Base-by-base conservation (phyloP, 2,888 invertebrate genomes). In the Noctua janthina region DNA sequence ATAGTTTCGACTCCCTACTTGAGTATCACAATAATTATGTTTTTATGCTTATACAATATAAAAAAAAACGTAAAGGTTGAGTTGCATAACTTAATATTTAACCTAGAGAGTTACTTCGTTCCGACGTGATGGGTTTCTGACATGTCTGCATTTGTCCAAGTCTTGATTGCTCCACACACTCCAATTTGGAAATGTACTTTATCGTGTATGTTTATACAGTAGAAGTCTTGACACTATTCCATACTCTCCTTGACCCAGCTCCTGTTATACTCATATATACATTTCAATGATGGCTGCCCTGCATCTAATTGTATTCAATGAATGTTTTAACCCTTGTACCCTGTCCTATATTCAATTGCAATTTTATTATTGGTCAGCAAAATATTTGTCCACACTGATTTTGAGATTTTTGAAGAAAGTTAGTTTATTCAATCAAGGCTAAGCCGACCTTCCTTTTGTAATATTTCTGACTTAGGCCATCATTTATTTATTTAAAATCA, bases 151-250 rank as follows among this genome's bases (percentile, higher is more conserved):
- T 81, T 13, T 49, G 5, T 49, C 46, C 13, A 23, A 15, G 11
- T 66, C 56, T 51, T 49, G 29, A 70, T 43, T 39, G 56, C 20
- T 29, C 7, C 29, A 29, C 81, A 49, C 23, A 51, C 56, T 51
- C 51, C 51, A 71, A 71, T 83, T 83, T 77, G 17, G 43, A 71
- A 62, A 51, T 76, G 59, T 74, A 39, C 15, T 64, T 64, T 64
- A 64, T 17, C 17, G 29, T 74, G 17, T 66, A 64, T 81, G 69
- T 76, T 67, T 84, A 66, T 67, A 76, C 59, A 70, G 7, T 70
- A 84, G 73, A 64, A 80, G 43, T 82, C 87, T 86, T 86, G 87
- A 84, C 83, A 84, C 78, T 84, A 75, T 87, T 85, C 74, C 71
- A 66, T 29, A 79, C 35, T 76, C 73, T 73, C 85, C 85, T 85